A percentile compares a stretch with the other conserved stretches of the same genome.
Evolutionary conservation across 2,797 vertebrate species (phyloP).

Genomic region (Acipenser ruthenus): DNA sequence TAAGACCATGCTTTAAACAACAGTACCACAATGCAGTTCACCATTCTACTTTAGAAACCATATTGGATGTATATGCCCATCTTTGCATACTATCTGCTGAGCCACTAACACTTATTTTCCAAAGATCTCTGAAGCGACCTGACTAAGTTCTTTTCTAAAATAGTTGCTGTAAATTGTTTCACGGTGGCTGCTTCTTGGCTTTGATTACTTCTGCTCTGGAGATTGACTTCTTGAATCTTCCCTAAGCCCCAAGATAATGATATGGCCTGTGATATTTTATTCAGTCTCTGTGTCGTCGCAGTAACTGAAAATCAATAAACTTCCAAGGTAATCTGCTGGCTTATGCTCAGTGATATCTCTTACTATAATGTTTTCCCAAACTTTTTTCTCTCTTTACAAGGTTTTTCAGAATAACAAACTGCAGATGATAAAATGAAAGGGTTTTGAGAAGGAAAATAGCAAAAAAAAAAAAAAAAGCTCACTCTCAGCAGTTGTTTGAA

Average conservation of each 20-base stretch:
- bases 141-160: too few species aligned
- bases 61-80: too few species aligned
- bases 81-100: too few species aligned
- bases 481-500: too few species aligned
- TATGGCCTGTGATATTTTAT: not conserved
- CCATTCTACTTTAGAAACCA: too few species aligned
- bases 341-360: not conserved
- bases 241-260: not conserved
- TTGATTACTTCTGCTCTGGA: not conserved
- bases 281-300: not conserved
- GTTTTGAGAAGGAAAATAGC: too few species aligned
- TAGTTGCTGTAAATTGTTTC: not conserved
- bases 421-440: too few species aligned
- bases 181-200: not conserved
- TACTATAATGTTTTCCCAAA: not conserved
- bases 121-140: too few species aligned
- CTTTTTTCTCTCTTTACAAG: not conserved
- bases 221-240: constrained; percentile 1
- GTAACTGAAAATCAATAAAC: constrained; percentile 10
- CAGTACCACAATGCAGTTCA: too few species aligned
- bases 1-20: too few species aligned
- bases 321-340: not conserved
- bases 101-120: too few species aligned
- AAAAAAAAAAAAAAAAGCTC: too few species aligned
- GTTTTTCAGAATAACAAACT: not conserved